phyloP scores from a whole-genome alignment of 2,113 vertebrate species.

The Phalacrocorax carbo region DNA sequence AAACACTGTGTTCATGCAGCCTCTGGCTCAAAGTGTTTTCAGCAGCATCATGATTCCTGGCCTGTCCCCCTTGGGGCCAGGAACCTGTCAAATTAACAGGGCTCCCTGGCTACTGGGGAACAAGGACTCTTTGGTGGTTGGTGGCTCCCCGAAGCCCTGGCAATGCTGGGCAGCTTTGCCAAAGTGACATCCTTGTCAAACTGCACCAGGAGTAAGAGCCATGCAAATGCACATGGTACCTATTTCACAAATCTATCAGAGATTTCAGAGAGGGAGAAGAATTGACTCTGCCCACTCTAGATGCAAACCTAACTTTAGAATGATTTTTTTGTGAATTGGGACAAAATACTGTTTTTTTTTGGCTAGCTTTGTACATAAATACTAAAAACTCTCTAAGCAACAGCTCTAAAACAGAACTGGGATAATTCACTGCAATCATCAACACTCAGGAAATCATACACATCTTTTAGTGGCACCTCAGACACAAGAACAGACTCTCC shows the following conservation, averaged over 20 bases:
- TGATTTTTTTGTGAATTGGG: not conserved
- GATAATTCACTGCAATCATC: slow-evolving; percentile 32
- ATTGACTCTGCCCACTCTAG: not conserved
- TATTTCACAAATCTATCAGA: not conserved
- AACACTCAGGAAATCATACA: slow-evolving; percentile 43
- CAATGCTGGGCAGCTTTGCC: not conserved
- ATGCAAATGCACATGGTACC: not conserved
- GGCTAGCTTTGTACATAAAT: not conserved
- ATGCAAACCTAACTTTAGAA: not conserved
- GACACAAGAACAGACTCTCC: slow-evolving; percentile 40
- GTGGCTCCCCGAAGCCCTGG: not conserved
- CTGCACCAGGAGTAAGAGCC: not conserved
- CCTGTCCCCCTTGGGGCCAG: not conserved
- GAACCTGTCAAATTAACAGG: not conserved
- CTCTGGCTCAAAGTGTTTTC: not conserved
- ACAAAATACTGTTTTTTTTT: not conserved
- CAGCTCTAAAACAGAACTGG: slow-evolving; percentile 6
- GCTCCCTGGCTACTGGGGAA: not conserved
- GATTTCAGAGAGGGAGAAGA: not conserved
- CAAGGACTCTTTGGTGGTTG: not conserved
- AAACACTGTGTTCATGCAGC: not conserved
- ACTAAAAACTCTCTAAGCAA: slow-evolving; percentile 32
- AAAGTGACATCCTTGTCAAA: not conserved
- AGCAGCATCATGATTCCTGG: not conserved
- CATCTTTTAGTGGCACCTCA: slow-evolving; percentile 58